Evolutionary conservation across 2,113 vertebrate genomes (phyloP), one percentile per base, ranked within the genome.

Genomic region (Emydura subglobosa): DNA sequence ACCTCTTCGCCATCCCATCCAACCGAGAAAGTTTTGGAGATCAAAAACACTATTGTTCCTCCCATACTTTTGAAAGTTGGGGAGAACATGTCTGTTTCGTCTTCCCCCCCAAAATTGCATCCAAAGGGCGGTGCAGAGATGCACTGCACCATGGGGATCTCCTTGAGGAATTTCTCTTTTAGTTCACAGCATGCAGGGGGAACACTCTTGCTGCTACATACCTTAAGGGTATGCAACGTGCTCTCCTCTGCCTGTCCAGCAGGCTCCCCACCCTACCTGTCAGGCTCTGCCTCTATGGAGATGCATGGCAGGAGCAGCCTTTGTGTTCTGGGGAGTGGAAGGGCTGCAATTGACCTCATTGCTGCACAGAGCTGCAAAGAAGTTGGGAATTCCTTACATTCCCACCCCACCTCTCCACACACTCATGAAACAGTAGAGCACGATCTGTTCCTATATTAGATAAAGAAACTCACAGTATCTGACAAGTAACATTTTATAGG

Each of bases 1-100:
- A 4, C 90, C 68, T 91, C 49, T 94, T 9, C 88, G 5, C 11
- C 88, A 92, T 91, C 84, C 61, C 72, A 87, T 89, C 87, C 95
- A 87, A 86, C 81, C 78, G 78, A 93, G 54, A 50, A 44, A 86
- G 61, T 80, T 89, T 81, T 78, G 44, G 44, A 25, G 79, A 82
- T 92, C 29, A n/a, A 88, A 94, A 90, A 88, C n/a, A 42, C 2
- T 27, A 39, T 86, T 89, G n/a, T 82, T 91, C 92, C 39, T 55
- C 87, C 39, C 9, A 61, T 51, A 80, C 17, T 0, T 2, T 79
- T 84, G 79, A 87, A 31, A n/a, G 94, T 79, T 82, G 27, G 27
- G 68, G 4, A 2, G 31, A 79, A 90, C 39, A 82, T 1, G 4
- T 57, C 86, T 85, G 3, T 82, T 94, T 88, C 19, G 27, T 0